Evolutionary conservation across 2,797 vertebrate species (phyloP), one percentile per base, ranked within the genome.

Genomic region (Argyrosomus regius): DNA sequence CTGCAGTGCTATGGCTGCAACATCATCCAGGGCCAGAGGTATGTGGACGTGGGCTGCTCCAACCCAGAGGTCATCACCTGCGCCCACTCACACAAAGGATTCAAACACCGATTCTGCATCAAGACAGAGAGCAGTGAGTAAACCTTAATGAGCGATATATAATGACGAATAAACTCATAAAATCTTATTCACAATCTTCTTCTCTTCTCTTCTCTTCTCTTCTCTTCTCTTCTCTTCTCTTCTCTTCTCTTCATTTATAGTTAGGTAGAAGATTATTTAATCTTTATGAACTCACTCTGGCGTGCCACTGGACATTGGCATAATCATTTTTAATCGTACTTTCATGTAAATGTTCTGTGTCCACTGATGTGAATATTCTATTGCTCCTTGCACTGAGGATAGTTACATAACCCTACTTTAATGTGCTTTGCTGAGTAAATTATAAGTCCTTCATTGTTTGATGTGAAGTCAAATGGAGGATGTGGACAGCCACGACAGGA

Each of bases 1-100:
- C 96, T 98, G 70, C 97, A 96, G 94, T 98, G 97, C 77, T 98
- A 97, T 57, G 96, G 96, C 95, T 98, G 97, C 92, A 98, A 98
- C 83, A 95, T 98, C 75, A 92, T 98, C 62, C 95, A 96, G 26
- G 97, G 96, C 53, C 93, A 96, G 91, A 94, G 93, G 76, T 96
- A 96, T 7, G 95, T 98, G 89, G 97, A 97, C 64, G 94, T 95
- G 80, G 97, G 97, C 54, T 98, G 97, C 90, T 95, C 96, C 60
- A 96, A 94, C 72, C 97, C 97, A 0, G 97, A 98, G 90, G 95
- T 97, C 88, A 95, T 97, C 93, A 97, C 97, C 88, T 98, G 97
- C 89, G 88, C 95, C 82, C 95, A 95, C 88, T 96, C 95, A 62
- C 95, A 96, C 92, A 96, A 95, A 72, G 96, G 96, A 83, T 96